Evolutionary conservation across 2,113 vertebrate genomes (phyloP).

Genomic region (Tonatia bakeri): DNA sequence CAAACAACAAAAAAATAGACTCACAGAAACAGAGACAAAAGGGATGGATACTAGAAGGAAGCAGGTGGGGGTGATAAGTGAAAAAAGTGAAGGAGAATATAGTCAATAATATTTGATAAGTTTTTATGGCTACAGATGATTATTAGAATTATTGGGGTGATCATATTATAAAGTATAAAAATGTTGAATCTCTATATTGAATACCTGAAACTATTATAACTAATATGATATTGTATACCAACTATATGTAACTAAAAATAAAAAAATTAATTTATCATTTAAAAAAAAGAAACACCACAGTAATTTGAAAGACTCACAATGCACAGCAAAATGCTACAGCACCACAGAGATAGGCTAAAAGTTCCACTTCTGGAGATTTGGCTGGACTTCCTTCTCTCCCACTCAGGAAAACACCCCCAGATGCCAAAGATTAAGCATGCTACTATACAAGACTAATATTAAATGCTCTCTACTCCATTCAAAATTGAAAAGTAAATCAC

Average conservation of each 20-base stretch:
- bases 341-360: not conserved
- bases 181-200: not conserved
- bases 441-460: not conserved
- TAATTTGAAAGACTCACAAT: not conserved
- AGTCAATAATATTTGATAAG: not conserved
- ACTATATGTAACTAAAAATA: not conserved
- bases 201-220: not conserved
- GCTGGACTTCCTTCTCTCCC: not conserved
- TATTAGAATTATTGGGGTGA: not conserved
- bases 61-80: not conserved
- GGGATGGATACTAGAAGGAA: not conserved
- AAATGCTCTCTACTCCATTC: not conserved
- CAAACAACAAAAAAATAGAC: not conserved
- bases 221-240: not conserved
- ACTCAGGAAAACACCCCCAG: not conserved
- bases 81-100: not conserved
- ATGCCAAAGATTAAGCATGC: not conserved
- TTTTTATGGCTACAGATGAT: not conserved
- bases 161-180: not conserved
- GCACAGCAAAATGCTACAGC: not conserved
- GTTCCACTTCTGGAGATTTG: not conserved
- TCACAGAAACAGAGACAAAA: not conserved
- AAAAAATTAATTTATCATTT: not conserved
- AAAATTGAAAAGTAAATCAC: slow-evolving; percentile 1
- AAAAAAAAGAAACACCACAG: not conserved